These are phyloP conservation scores for Ictalurus furcatus DNA, from an alignment of 2,113 vertebrate species.

Conservation along the genomic window DNA sequence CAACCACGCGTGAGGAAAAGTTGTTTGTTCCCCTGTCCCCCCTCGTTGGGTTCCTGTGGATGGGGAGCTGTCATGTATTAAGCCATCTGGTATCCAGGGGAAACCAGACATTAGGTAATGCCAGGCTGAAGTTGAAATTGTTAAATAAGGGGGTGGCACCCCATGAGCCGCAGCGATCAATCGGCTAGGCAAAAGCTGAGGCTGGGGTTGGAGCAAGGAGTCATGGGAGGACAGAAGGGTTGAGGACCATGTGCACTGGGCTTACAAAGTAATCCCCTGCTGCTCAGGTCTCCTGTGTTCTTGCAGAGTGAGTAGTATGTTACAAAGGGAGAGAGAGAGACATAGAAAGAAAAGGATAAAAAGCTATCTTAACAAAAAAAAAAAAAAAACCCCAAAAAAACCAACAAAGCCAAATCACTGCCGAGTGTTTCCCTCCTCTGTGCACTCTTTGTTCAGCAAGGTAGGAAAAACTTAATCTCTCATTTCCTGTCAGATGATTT, in stretches of 20 bases:
- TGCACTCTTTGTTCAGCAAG: constrained; percentile 92
- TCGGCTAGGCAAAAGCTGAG: constrained; percentile 55
- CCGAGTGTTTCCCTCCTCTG: constrained; percentile 79
- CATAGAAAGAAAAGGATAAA: constrained; percentile 39
- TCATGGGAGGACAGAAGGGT: constrained; percentile 22
- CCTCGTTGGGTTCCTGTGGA: constrained; percentile 67
- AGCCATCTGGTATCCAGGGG: constrained; percentile 90
- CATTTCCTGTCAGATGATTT: constrained; percentile 96
- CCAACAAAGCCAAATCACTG: constrained; percentile 55
- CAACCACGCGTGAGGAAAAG: constrained; percentile 81
- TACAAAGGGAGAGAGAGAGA: constrained; percentile 30
- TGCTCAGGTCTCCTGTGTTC: constrained; percentile 28
- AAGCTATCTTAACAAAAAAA: constrained; percentile 25
- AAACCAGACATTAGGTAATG: constrained; percentile 94
- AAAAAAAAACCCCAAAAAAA: constrained; percentile 8
- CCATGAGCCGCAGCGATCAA: constrained; percentile 65
- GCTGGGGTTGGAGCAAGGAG: constrained; percentile 9
- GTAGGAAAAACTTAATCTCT: constrained; percentile 98
- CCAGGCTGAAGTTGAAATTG: constrained; percentile 89
- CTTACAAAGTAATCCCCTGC: constrained; percentile 31
- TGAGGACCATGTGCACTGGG: constrained; percentile 21
- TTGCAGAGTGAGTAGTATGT: constrained; percentile 39
- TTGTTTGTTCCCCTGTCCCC: constrained; percentile 74
- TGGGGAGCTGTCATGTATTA: constrained; percentile 81
- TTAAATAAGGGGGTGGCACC: constrained; percentile 79